Evolutionary conservation across 2,888 invertebrate genomes (phyloP).

Genomic region (Spisula subtruncata): DNA sequence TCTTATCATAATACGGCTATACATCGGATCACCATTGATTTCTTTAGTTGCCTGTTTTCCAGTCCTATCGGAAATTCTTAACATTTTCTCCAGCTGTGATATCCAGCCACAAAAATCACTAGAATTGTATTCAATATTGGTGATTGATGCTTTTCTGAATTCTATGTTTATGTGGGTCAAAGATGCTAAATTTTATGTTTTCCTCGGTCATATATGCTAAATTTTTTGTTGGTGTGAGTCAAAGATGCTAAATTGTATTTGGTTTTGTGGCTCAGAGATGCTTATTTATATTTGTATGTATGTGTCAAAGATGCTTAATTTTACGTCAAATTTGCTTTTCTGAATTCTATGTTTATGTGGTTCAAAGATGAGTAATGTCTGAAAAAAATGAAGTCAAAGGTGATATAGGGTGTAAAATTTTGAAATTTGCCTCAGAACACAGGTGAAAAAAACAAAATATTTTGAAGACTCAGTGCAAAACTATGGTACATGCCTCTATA

Average conservation of each 20-base stretch:
- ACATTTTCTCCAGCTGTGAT: slow-evolving; percentile 34
- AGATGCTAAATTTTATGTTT: slow-evolving; percentile 27
- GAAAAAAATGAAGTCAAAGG: too few species aligned
- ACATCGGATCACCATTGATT: slow-evolving; percentile 39
- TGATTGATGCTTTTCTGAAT: slow-evolving; percentile 54
- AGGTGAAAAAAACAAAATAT: too few species aligned
- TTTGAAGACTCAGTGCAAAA: too few species aligned
- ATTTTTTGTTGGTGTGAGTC: background rate
- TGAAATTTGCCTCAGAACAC: too few species aligned
- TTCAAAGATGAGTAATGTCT: too few species aligned
- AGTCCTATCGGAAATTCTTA: slow-evolving; percentile 47
- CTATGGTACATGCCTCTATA: too few species aligned
- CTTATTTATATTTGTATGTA: background rate
- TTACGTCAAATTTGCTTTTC: background rate
- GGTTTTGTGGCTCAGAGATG: background rate
- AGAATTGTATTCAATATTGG: slow-evolving; percentile 45
- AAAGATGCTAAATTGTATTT: background rate
- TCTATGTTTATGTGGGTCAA: slow-evolving; percentile 45
- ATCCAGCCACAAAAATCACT: slow-evolving; percentile 33
- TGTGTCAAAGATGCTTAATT: background rate
- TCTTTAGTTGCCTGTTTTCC: slow-evolving; percentile 31
- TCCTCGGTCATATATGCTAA: background rate
- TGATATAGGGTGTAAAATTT: too few species aligned
- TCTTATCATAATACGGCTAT: slow-evolving; percentile 45
- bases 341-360: background rate